Percentiles rank a stretch among this genome's conserved stretches.
These are phyloP conservation scores for Atlantisia rogersi DNA, from an alignment of 2,113 vertebrate genomes.

Conservation along the genomic window DNA sequence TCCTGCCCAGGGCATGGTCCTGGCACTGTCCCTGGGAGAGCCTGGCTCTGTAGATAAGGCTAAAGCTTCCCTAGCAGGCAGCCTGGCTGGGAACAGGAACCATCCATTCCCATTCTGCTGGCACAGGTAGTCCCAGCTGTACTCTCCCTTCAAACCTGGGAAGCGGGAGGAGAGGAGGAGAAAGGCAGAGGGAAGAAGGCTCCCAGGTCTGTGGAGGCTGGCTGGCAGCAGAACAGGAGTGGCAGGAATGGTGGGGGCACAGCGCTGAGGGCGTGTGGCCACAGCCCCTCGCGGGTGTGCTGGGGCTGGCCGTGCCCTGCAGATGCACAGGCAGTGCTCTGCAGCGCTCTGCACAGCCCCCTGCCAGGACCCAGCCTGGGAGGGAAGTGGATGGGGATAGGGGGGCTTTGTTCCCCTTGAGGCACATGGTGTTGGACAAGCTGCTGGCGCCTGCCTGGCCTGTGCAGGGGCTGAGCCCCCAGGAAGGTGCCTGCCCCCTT, in stretches of 20 bases:
- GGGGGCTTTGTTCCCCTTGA: background rate
- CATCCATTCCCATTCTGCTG: background rate
- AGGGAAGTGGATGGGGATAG: background rate
- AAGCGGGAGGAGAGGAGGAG: background rate
- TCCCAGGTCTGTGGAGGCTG: background rate
- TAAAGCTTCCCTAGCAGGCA: background rate
- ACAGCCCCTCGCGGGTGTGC: background rate
- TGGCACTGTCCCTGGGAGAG: background rate
- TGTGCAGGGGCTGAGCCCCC: background rate
- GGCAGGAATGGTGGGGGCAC: background rate
- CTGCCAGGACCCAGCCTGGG: background rate
- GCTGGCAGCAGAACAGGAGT: background rate
- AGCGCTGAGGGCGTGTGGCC: rapidly evolving
- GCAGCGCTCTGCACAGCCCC: background rate
- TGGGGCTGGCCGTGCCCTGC: rapidly evolving
- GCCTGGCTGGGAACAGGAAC: background rate
- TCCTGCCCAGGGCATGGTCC: background rate
- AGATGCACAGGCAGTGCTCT: background rate
- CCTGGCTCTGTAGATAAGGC: background rate
- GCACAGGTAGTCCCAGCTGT: background rate
- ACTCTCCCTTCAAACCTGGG: background rate
- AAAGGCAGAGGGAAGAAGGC: background rate
- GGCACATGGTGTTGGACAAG: background rate
- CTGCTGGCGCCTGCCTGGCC: background rate
- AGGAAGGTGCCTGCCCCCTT: background rate